Base-by-base conservation (phyloP, 1,140 invertebrate genomes). In the Pseudomyrmex cubaensis region DNA sequence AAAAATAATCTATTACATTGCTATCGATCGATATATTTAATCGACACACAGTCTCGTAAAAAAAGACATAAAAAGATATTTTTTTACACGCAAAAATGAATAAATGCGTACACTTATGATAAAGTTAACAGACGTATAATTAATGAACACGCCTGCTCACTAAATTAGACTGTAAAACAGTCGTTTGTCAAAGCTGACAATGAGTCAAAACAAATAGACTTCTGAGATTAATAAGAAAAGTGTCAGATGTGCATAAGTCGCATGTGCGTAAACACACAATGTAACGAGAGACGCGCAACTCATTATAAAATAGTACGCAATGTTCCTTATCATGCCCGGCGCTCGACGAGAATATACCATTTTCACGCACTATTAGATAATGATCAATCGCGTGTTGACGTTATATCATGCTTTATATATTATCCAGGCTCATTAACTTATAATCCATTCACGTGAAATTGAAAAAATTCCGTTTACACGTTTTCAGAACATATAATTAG, bases 341-440 rank as follows among this genome's bases (percentile, higher is more conserved):
- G 64, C 10, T 25, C 12, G 46, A 48, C 15, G 44, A 48, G 66
- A 50, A 80, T 80, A 80, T 80, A 59, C n/a, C 15, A 20, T 59
- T 80, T 80, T 72, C n/a, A 70, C 54, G 67, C 76, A 61, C 20
- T 80, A 44, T 80, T 80, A 80, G 66, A 72, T 80, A 80, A 72
- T 59, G 48, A 72, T 17, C 20, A 0, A 15, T n/a, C 12, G n/a
- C 2, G 10, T 50, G 44, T 72, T 70, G 15, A 64, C 15, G 35
- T 35, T 35, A 15, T 50, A 72, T 80, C 44, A 72, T 12, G 20
- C 25, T 76, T 76, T 35, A 35, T 35, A 12, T 46, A 50, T n/a
- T 35, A 70, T 70, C 2, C 54, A 59, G 22, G 22, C 46, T 70
- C 54, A 70, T 78, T 70, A 80, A 72, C 56, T 72, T 59, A 59